A percentile compares a stretch with the other conserved stretches of the same genome.
These are phyloP conservation scores for Steinernema carpocapsae DNA, from an alignment of 2,888 invertebrate genomes.

Conservation along the genomic window DNA sequence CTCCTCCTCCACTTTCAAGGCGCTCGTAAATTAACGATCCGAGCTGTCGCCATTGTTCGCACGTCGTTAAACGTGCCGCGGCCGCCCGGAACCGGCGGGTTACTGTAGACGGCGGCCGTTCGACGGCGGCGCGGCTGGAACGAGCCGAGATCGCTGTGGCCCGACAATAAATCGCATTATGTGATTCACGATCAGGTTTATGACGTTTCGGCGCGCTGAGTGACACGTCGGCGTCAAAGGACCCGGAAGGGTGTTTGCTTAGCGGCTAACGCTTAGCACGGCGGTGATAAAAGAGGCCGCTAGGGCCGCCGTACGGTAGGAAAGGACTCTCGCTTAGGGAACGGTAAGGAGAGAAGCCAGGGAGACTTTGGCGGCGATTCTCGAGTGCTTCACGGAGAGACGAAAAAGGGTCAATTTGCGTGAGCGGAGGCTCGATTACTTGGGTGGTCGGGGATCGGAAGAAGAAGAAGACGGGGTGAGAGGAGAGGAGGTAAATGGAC, in stretches of 20 bases:
- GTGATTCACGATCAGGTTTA: conserved; percentile 33
- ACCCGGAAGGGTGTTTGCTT: conserved; percentile 34
- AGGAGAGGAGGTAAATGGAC: neutral
- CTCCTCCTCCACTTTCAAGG: neutral
- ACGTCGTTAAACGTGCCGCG: conserved; percentile 19
- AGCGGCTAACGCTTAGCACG: conserved; percentile 34
- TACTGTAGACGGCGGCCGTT: conserved; percentile 18
- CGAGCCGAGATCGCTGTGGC: neutral
- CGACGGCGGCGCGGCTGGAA: conserved; percentile 18
- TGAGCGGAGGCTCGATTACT: conserved; percentile 21
- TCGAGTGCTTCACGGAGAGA: conserved; percentile 15
- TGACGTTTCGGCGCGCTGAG: conserved; percentile 18
- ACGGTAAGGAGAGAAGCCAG: conserved; percentile 25
- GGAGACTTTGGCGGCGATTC: conserved; percentile 31
- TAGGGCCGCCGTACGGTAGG: conserved; percentile 27
- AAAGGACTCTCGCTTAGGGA: neutral
- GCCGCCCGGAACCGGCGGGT: neutral
- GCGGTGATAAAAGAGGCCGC: conserved; percentile 33
- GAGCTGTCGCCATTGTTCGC: conserved; percentile 24
- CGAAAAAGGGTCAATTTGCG: conserved; percentile 28
- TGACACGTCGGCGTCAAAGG: conserved; percentile 31
- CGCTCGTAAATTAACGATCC: conserved; percentile 33
- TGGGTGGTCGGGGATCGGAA: neutral
- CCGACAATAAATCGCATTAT: conserved; percentile 34
- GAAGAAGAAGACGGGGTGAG: neutral